These are phyloP conservation scores for Bruchidius siliquastri DNA, from an alignment of 2,888 invertebrate species.

Conservation along the genomic window DNA sequence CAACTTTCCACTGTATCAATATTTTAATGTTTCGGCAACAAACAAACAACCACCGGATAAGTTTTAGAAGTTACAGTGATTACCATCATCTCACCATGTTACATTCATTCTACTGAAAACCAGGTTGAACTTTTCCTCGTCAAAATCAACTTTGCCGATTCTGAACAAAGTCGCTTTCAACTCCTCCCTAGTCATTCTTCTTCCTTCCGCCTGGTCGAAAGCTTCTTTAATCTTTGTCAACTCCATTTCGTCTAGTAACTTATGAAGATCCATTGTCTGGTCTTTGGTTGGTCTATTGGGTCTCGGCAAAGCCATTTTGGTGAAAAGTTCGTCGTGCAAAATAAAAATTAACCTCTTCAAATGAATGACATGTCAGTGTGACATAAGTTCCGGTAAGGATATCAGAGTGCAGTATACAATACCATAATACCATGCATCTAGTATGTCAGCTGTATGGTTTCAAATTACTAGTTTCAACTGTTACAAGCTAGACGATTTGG, in stretches of 20 bases:
- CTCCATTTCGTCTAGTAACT: slow-evolving; percentile 47
- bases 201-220: slow-evolving; percentile 47
- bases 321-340: not conserved
- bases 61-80: not conserved
- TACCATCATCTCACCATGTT: slow-evolving; percentile 28
- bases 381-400: not conserved
- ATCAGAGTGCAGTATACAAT: too few species aligned
- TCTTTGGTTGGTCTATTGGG: slow-evolving; percentile 10
- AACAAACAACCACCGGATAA: too few species aligned
- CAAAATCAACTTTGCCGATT: slow-evolving; percentile 51
- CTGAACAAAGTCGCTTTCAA: slow-evolving; percentile 47
- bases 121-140: slow-evolving; percentile 58
- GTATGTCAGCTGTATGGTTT: too few species aligned
- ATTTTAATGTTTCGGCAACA: too few species aligned
- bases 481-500: too few species aligned
- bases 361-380: not conserved
- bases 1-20: too few species aligned
- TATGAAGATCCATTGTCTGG: slow-evolving; percentile 40
- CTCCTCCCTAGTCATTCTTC: slow-evolving; percentile 46
- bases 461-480: too few species aligned
- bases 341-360: not conserved
- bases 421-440: too few species aligned
- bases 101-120: slow-evolving; percentile 58
- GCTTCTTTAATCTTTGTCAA: slow-evolving; percentile 49
- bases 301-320: not conserved